Evolutionary conservation across 2,113 vertebrate species (phyloP), one percentile per base, ranked within the genome.

Genomic region (Callipepla californica): DNA sequence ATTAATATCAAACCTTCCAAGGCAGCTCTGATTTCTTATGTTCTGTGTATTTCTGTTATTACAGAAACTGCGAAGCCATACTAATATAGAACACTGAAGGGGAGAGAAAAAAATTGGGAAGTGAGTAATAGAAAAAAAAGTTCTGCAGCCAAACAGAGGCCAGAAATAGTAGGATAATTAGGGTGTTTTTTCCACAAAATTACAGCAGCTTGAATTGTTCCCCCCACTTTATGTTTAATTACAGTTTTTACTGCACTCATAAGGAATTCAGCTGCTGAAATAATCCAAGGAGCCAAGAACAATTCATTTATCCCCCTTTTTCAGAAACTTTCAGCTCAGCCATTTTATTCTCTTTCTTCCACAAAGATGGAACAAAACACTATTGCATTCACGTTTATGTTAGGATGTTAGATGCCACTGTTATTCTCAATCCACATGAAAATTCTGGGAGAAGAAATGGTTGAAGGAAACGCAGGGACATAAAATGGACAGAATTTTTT

Each of bases 241-340:
- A 95, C 84, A 89, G 77, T 89, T 96, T 97, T 96, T 96, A 96
- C 90, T 95, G 59, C 76, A 95, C 72, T 92, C 51, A 1, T 96
- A 94, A 94, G 94, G 94, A 97, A 96, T 93, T 97, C 96, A 96
- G 81, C 91, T 92, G 90, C 85, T 76, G 85, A 90, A 91, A 94
- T 63, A 90, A 94, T 84, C 73, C 45, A 75, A 91, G 72, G 40
- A 94, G 58, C 76, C 70, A 79, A 85, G 80, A 93, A 96, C 40
- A 96, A 93, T 72, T 67, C 32, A 67, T 81, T 79, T 93, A 51
- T 86, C 58, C 53, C 36, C 15, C 25, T 84, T 95, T 94, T 84
- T 86, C 84, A 74, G 58, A 94, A 94, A 82, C 65, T 85, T 96
- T 70, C 55, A 65, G 21, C 62, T 77, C 59, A 73, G 32, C 44